Conservation (phyloP, 1,140 invertebrate genomes). For the Steinernema khuongi region DNA sequence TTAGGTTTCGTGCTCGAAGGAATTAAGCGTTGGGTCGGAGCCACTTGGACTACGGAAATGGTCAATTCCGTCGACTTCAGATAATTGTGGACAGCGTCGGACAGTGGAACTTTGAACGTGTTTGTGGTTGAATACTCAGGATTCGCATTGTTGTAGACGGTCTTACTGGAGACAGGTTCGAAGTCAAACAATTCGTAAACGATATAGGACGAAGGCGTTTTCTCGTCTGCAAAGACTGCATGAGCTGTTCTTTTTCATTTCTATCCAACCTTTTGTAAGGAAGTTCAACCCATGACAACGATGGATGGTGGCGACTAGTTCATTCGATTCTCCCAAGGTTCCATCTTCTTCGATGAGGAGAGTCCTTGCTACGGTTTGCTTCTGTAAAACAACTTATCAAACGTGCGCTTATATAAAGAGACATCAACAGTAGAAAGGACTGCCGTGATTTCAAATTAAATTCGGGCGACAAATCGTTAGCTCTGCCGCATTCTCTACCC, state of each 20-base stretch:
- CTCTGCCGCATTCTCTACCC: not conserved
- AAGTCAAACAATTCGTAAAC: conserved; percentile 47
- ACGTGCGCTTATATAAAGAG: too few relatives aligned
- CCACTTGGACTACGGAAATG: conserved; percentile 15
- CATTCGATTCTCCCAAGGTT: conserved; percentile 26
- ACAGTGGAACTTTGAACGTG: conserved; percentile 34
- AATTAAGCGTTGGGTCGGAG: not conserved
- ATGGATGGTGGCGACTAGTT: conserved; percentile 41
- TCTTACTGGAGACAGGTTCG: conserved; percentile 38
- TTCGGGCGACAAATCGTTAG: conserved; percentile 27
- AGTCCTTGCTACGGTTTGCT: conserved; percentile 18
- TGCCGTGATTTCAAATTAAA: too few relatives aligned
- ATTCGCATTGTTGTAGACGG: conserved; percentile 27
- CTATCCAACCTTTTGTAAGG: conserved; percentile 15
- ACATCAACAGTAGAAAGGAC: too few relatives aligned
- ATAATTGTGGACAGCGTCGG: conserved; percentile 38
- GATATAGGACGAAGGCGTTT: conserved; percentile 35
- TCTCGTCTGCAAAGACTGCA: conserved; percentile 16
- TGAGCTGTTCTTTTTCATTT: not conserved
- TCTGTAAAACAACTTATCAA: too few relatives aligned
- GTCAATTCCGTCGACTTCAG: conserved; percentile 27
- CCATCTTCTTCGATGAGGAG: conserved; percentile 27
- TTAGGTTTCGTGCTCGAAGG: not conserved
- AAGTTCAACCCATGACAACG: conserved; percentile 29
- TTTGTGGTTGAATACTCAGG: conserved; percentile 32